Evolutionary conservation across 2,888 invertebrate species (phyloP).

Genomic region (Plusia festucae): DNA sequence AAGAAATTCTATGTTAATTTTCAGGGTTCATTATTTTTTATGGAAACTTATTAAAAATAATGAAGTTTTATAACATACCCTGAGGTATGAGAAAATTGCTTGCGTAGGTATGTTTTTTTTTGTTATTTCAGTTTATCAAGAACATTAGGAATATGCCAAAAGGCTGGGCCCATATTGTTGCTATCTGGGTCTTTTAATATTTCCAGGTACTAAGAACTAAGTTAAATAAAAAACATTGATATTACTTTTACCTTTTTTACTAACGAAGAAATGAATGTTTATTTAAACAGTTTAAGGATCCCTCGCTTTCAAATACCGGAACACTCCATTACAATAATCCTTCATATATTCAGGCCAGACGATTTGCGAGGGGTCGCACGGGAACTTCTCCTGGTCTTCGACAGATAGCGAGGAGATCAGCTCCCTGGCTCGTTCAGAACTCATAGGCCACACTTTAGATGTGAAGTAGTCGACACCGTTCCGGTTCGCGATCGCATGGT

Average conservation of each 20-base stretch:
- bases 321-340: slow-evolving; percentile 94
- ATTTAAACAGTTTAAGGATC: background rate
- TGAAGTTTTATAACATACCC: background rate
- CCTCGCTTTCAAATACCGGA: slow-evolving; percentile 85
- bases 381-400: slow-evolving; percentile 92
- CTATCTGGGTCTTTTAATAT: too few relatives aligned
- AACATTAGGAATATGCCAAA: too few relatives aligned
- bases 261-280: too few relatives aligned
- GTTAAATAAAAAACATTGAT: too few relatives aligned
- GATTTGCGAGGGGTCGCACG: slow-evolving; percentile 93
- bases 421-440: slow-evolving; percentile 91
- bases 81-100: background rate
- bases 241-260: too few relatives aligned
- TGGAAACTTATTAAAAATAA: slow-evolving; percentile 5
- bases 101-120: too few relatives aligned
- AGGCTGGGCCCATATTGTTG: too few relatives aligned
- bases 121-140: too few relatives aligned
- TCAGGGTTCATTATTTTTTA: background rate
- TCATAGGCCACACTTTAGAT: slow-evolving; percentile 94
- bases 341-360: slow-evolving; percentile 95
- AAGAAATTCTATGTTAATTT: slow-evolving; percentile 9
- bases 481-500: slow-evolving; percentile 91
- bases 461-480: slow-evolving; percentile 94
- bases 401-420: slow-evolving; percentile 89
- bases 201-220: too few relatives aligned